Percentiles rank a stretch among this genome's conserved stretches.
Conservation (phyloP, 2,888 invertebrate genomes). For the Venusia cambrica region DNA sequence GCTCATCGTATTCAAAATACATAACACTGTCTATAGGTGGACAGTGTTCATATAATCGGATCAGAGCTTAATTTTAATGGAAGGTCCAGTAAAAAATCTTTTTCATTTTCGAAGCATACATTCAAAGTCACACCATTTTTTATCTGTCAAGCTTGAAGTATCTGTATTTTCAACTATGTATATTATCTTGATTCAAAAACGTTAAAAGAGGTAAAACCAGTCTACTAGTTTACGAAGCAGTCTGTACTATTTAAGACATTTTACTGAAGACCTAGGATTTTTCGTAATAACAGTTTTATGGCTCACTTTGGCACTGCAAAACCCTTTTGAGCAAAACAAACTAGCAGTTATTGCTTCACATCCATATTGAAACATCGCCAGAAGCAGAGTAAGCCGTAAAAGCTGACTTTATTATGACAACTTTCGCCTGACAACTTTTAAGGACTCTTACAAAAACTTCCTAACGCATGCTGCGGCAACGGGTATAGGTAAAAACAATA, state of each 20-base stretch:
- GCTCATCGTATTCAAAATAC: conserved; percentile 15
- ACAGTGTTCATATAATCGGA: conserved; percentile 33
- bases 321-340: conserved; percentile 71
- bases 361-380: conserved; percentile 47
- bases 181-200: conserved; percentile 61
- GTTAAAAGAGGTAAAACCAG: conserved; percentile 73
- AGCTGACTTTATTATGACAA: conserved; percentile 58
- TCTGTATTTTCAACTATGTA: conserved; percentile 65
- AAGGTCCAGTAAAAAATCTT: conserved; percentile 65
- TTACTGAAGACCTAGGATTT: conserved; percentile 69
- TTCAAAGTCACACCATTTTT: conserved; percentile 49
- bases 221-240: conserved; percentile 76
- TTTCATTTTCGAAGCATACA: conserved; percentile 46
- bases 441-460: conserved; percentile 40
- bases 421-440: conserved; percentile 38
- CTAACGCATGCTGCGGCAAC: conserved; percentile 32
- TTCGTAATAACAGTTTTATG: conserved; percentile 67
- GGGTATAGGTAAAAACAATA: conserved; percentile 33
- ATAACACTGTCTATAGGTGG: conserved; percentile 15
- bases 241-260: conserved; percentile 72
- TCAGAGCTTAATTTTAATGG: conserved; percentile 41
- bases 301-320: conserved; percentile 78
- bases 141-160: conserved; percentile 54
- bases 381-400: conserved; percentile 78
- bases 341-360: conserved; percentile 49